Evolutionary conservation across 2,113 vertebrate species (phyloP).

Genomic region (Ochotona curzoniae): DNA sequence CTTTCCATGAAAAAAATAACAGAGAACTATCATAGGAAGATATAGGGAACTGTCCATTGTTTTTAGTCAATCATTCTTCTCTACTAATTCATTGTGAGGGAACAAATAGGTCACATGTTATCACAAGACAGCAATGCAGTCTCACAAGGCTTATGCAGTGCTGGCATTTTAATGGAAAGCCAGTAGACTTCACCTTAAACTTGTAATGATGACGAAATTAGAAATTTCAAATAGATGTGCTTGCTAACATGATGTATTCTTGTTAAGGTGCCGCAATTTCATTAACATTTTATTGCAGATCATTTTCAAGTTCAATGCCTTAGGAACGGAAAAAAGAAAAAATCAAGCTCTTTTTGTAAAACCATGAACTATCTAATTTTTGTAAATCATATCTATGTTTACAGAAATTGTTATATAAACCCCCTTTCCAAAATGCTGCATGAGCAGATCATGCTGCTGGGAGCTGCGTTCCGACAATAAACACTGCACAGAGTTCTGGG

Average conservation of each 20-base stretch:
- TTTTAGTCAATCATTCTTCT: not conserved
- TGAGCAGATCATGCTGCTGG: not conserved
- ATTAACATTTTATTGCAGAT: constrained; percentile 5
- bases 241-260: constrained; percentile 12
- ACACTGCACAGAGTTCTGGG: not conserved
- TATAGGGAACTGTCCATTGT: not conserved
- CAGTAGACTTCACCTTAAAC: not conserved
- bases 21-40: not conserved
- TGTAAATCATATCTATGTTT: not conserved
- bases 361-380: not conserved
- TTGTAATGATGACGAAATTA: not conserved
- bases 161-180: not conserved
- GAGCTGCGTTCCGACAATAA: not conserved
- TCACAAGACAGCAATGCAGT: not conserved
- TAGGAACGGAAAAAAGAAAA: not conserved
- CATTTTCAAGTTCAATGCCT: constrained; percentile 6
- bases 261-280: not conserved
- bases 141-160: not conserved
- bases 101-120: not conserved
- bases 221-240: constrained; percentile 2
- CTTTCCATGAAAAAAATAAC: not conserved
- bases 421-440: not conserved
- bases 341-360: not conserved
- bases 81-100: not conserved
- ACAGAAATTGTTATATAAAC: not conserved